Evolutionary conservation across 2,797 vertebrate genomes (phyloP), one percentile per base, ranked within the genome.

Genomic region (Acrossocheilus wenchowensis): DNA sequence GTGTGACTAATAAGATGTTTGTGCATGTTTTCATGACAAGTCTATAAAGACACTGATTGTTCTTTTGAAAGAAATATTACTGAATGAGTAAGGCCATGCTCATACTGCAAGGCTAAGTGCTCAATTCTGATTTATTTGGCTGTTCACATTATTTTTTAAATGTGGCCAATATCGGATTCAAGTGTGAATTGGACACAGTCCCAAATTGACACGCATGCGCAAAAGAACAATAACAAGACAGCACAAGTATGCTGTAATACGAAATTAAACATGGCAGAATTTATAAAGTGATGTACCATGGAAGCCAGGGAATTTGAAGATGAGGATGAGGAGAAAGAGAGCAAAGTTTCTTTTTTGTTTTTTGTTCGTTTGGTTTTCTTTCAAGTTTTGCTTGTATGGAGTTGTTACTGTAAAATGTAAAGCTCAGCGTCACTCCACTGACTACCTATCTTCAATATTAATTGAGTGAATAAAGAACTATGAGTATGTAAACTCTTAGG

Each of bases 21-120:
- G 62, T 79, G 48, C 50, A 60, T 57, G 62, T 78, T 69, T 78
- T 69, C 26, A 68, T 54, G 50, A 69, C 17, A 71, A 45, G n/a
- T 21, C 45, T 41, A 45, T 78, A 57, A 54, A 79, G 15, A 15
- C 4, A 45, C n/a, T 5, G 62, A 73, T 71, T 57, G 81, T 72
- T 82, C 68, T 43, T 57, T 71, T 43, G 23, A 54, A 72, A 72
- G n/a, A 71, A 26, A 54, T 2, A 41, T 43, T 26, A 60, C 10
- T 43, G 21, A 26, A 54, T 21, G 45, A 68, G 9, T 54, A 10
- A 17, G 6, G 15, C 15, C 34, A 68, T 34, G 14, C 36, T 36
- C 64, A 68, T 68, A 68, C 64, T 36, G 15, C 30, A 36, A 36
- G 14, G 30, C 15, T 17, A 17, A 66, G 0, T 68, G 64, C 30